Evolutionary conservation across 2,797 vertebrate species (phyloP).

Genomic region (Harpagifer antarcticus): DNA sequence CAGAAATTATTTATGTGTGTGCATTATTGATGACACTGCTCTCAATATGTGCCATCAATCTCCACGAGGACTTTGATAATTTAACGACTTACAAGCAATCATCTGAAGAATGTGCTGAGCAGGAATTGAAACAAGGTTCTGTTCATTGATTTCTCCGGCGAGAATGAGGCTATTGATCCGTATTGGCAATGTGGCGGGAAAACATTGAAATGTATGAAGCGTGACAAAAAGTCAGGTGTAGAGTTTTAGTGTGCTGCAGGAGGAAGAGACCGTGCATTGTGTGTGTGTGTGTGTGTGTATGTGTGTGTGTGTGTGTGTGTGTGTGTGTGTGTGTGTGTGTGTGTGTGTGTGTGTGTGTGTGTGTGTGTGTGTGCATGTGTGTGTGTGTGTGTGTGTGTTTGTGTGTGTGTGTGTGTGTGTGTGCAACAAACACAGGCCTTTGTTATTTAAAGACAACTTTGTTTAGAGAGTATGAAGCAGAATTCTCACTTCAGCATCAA

Average conservation of each 20-base stretch:
- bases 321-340: background rate
- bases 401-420: background rate
- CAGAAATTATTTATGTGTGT: conserved; percentile 38
- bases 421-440: background rate
- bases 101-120: conserved; percentile 38
- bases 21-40: conserved; percentile 35
- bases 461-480: too few species aligned
- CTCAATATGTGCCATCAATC: conserved; percentile 36
- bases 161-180: conserved; percentile 52
- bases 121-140: conserved; percentile 46
- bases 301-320: background rate
- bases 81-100: conserved; percentile 17
- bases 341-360: background rate
- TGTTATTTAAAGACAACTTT: too few species aligned
- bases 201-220: conserved; percentile 38
- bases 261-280: background rate
- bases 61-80: conserved; percentile 41
- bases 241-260: background rate
- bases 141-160: conserved; percentile 58
- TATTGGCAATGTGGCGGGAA: conserved; percentile 39
- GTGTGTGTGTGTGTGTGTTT: background rate
- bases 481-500: too few species aligned
- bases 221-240: conserved; percentile 15
- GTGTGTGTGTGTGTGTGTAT: background rate
- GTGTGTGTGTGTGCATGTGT: background rate